Evolutionary conservation across 2,888 invertebrate species (phyloP).

Genomic region (Mantis religiosa): DNA sequence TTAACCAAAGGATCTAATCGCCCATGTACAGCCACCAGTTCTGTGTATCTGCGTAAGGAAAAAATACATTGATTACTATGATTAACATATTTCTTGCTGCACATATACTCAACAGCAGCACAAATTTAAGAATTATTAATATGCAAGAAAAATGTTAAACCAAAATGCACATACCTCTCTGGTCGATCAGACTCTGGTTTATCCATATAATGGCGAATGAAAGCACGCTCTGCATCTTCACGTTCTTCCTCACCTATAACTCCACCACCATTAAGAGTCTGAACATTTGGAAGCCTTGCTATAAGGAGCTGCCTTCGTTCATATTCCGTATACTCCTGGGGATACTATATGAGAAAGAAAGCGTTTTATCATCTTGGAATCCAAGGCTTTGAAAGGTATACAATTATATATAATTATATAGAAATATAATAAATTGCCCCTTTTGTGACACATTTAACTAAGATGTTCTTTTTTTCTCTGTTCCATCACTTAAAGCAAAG

Average conservation of each 20-base stretch:
- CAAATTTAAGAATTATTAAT: no score
- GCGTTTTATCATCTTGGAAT: no score
- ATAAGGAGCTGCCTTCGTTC: conserved; percentile 82
- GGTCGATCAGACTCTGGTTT: conserved; percentile 79
- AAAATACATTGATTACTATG: background rate
- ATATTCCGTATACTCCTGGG: conserved; percentile 79
- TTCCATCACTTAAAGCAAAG: no score
- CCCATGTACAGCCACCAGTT: conserved; percentile 80
- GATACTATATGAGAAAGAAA: background rate
- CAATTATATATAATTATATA: no score
- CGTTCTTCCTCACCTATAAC: conserved; percentile 78
- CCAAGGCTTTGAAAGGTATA: no score
- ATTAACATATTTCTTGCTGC: no score
- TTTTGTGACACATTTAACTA: no score
- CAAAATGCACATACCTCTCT: conserved; percentile 55
- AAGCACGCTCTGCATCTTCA: conserved; percentile 88
- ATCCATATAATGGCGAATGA: conserved; percentile 88
- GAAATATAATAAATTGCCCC: no score
- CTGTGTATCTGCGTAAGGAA: conserved; percentile 62
- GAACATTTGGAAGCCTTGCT: conserved; percentile 80
- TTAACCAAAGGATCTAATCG: conserved; percentile 86
- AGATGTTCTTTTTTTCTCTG: no score
- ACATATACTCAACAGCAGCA: no score
- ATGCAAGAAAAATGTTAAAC: background rate
- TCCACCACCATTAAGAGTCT: conserved; percentile 85